Evolutionary conservation across 1,140 invertebrate genomes (phyloP).

Genomic region (Micrasema longulum): DNA sequence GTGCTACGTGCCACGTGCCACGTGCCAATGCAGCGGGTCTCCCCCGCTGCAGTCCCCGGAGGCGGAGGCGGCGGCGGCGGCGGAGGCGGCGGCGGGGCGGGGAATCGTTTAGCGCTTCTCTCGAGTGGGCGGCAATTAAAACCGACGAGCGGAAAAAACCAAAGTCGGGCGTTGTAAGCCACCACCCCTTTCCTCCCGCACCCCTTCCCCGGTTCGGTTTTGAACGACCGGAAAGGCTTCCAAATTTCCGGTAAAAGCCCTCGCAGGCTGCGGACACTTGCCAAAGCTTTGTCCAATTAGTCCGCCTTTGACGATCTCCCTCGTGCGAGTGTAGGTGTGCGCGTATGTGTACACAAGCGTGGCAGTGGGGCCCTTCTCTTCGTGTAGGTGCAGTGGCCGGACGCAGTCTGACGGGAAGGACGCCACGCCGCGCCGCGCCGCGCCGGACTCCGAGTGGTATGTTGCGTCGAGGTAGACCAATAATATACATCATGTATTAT

Average conservation of each 20-base stretch:
- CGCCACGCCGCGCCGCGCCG: too few relatives aligned
- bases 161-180: conserved; percentile 4
- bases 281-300: conserved; percentile 38
- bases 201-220: neutral
- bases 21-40: too few relatives aligned
- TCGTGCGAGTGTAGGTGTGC: neutral
- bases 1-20: too few relatives aligned
- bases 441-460: too few relatives aligned
- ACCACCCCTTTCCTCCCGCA: neutral
- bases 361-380: neutral
- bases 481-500: too few relatives aligned
- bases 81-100: neutral
- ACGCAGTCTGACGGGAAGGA: too few relatives aligned
- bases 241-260: conserved; percentile 29
- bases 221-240: conserved; percentile 26
- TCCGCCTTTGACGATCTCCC: conserved; percentile 20
- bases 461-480: too few relatives aligned
- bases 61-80: neutral
- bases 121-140: conserved; percentile 18
- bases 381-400: too few relatives aligned
- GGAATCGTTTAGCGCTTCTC: neutral
- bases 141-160: neutral
- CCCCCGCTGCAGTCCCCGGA: neutral
- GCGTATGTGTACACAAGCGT: neutral
- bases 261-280: conserved; percentile 23